These are phyloP conservation scores for Florisuga fusca DNA, from an alignment of 2,797 vertebrate genomes.

Conservation along the genomic window DNA sequence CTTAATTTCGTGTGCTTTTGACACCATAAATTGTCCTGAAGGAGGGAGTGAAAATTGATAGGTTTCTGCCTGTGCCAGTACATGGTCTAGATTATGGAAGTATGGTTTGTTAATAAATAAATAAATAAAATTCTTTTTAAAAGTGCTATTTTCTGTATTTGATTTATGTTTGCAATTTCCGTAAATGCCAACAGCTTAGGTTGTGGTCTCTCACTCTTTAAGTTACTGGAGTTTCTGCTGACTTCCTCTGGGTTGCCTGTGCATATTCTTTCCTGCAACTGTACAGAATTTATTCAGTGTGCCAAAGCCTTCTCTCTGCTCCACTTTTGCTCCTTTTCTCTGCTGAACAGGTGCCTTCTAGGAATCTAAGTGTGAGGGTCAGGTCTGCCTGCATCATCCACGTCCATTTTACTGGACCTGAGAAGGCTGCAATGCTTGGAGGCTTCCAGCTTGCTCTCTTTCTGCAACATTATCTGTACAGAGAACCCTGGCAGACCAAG, in stretches of 20 bases:
- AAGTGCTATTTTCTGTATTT: constrained; percentile 43
- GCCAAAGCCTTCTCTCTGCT: not conserved
- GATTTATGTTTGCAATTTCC: constrained; percentile 61
- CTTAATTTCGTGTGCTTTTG: constrained; percentile 7
- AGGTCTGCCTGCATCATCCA: rapidly evolving
- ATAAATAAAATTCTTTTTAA: not conserved
- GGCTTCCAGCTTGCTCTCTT: not conserved
- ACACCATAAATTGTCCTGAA: constrained; percentile 1
- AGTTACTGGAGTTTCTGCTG: constrained; percentile 21
- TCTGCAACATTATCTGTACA: not conserved
- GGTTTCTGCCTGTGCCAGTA: not conserved
- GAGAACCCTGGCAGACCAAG: not conserved
- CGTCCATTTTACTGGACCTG: not conserved
- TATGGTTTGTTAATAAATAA: constrained; percentile 26
- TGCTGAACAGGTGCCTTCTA: not conserved
- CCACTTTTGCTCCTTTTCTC: not conserved
- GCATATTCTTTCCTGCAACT: not conserved
- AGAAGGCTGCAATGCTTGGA: not conserved
- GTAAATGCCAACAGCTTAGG: constrained; percentile 8
- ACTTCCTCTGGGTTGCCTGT: not conserved
- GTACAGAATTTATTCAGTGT: not conserved
- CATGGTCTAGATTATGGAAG: constrained; percentile 38
- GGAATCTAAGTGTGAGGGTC: not conserved
- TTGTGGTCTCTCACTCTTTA: not conserved
- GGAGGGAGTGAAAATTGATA: constrained; percentile 4